These are phyloP conservation scores for Drosophila tani DNA, from an alignment of 1,140 invertebrate species.

Conservation along the genomic window DNA sequence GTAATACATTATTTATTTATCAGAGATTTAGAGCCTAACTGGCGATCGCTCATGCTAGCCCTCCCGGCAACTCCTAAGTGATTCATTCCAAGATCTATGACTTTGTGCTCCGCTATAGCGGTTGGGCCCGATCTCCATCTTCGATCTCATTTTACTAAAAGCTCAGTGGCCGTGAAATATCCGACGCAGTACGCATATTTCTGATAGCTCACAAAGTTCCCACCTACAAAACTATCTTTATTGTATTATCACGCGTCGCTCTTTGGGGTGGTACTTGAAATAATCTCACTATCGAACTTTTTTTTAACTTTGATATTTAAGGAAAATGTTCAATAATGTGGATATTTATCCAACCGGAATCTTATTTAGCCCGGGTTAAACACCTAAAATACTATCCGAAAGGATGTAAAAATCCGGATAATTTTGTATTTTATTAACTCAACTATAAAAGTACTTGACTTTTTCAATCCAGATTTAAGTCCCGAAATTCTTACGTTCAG, in stretches of 20 bases:
- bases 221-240: neutral
- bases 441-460: too few species aligned
- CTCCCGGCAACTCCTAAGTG: neutral
- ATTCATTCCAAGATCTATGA: neutral
- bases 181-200: neutral
- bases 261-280: constrained; percentile 11
- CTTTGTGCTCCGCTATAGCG: neutral
- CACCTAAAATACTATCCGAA: too few species aligned
- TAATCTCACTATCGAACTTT: too few species aligned
- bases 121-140: neutral
- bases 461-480: too few species aligned
- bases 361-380: too few species aligned
- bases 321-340: too few species aligned
- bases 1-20: constrained; percentile 6
- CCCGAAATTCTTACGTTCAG: too few species aligned
- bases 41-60: neutral
- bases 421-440: too few species aligned
- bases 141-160: constrained; percentile 6
- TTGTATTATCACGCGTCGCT: neutral
- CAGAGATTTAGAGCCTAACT: neutral
- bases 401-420: too few species aligned
- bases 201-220: neutral
- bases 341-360: too few species aligned
- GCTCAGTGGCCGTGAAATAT: constrained; percentile 17
- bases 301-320: too few species aligned